These are phyloP conservation scores for Catharus ustulatus DNA, from an alignment of 2,797 vertebrate species.

Conservation along the genomic window DNA sequence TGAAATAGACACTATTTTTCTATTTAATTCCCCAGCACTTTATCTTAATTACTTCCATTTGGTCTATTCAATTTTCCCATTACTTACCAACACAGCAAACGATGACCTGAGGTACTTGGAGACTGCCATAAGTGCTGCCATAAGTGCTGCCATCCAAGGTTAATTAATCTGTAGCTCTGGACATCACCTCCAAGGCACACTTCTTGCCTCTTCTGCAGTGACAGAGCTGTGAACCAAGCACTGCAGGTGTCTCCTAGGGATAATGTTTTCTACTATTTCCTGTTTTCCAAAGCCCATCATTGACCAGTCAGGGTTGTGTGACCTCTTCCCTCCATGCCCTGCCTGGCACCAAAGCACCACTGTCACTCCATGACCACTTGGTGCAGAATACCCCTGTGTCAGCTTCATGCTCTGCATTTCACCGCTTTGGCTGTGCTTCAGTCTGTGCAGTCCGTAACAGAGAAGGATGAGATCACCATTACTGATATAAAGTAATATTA, in stretches of 20 bases:
- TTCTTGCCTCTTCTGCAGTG: neutral
- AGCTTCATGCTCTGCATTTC: neutral
- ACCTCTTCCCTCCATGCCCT: neutral
- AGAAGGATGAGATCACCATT: neutral
- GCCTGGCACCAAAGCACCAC: accelerated
- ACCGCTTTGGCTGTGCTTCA: neutral
- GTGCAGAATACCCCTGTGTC: neutral
- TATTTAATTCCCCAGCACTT: neutral
- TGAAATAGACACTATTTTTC: neutral
- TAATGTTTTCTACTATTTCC: neutral
- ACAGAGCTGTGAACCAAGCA: neutral
- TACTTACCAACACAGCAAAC: neutral
- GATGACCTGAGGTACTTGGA: neutral
- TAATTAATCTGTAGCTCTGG: neutral
- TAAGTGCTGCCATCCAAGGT: neutral
- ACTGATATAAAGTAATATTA: neutral
- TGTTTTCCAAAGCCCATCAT: neutral
- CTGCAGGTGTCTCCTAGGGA: accelerated
- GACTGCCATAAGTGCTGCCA: neutral
- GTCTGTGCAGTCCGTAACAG: neutral
- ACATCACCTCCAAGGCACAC: neutral
- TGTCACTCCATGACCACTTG: neutral
- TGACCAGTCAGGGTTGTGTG: neutral
- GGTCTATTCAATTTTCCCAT: neutral
- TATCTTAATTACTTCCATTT: neutral